These are phyloP conservation scores for Ibidorhyncha struthersii DNA, from an alignment of 2,113 vertebrate genomes.

Conservation along the genomic window DNA sequence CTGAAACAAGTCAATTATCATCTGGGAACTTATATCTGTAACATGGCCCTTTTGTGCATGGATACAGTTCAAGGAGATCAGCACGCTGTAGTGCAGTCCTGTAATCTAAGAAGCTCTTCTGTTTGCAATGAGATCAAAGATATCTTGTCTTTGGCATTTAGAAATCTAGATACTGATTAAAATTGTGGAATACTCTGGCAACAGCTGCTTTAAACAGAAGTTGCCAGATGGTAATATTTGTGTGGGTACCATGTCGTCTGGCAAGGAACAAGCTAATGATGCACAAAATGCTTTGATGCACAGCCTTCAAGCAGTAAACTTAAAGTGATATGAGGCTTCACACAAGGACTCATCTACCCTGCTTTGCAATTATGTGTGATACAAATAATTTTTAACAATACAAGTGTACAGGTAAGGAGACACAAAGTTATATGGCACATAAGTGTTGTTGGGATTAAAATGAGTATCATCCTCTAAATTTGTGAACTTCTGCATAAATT, in stretches of 20 bases:
- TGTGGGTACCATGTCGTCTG: slow-evolving; percentile 49
- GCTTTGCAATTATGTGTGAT: background rate
- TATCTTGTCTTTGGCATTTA: background rate
- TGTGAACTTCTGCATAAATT: background rate
- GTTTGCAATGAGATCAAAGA: background rate
- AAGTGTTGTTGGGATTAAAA: background rate
- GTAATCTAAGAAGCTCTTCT: background rate
- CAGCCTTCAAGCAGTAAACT: slow-evolving; percentile 27
- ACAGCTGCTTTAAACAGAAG: slow-evolving; percentile 60
- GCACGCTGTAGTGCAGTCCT: background rate
- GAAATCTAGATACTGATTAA: slow-evolving; percentile 27
- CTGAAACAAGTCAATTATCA: background rate
- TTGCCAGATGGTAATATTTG: slow-evolving; percentile 61
- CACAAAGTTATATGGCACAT: background rate
- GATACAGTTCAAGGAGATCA: background rate
- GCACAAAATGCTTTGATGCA: slow-evolving; percentile 42
- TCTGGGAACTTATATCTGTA: background rate
- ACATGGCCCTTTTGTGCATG: background rate
- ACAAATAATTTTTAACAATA: background rate
- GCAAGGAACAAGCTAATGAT: slow-evolving; percentile 47
- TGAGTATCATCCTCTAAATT: background rate
- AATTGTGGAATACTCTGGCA: slow-evolving; percentile 35
- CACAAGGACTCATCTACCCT: background rate
- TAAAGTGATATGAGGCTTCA: background rate
- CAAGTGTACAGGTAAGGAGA: background rate